phyloP scores from a whole-genome alignment of 2,797 vertebrate genomes.

The Myoxocephalus aenaeus region DNA sequence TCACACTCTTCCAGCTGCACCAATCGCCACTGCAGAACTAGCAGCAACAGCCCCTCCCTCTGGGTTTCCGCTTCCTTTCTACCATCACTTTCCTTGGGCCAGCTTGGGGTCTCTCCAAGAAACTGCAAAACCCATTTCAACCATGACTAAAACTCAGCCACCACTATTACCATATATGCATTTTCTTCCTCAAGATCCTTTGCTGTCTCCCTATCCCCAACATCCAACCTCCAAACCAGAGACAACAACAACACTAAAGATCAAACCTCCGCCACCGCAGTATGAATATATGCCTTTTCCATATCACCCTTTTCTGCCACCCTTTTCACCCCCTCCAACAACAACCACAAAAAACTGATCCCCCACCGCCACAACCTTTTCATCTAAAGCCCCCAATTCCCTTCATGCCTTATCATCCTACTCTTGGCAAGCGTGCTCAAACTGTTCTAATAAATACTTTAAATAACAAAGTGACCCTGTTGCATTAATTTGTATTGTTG shows the following conservation, averaged over 20 bases:
- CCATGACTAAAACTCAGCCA: background rate
- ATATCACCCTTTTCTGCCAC: background rate
- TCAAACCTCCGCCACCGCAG: background rate
- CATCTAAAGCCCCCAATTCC: background rate
- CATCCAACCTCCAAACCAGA: background rate
- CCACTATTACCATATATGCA: background rate
- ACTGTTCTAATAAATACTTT: slow-evolving; percentile 47
- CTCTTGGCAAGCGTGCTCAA: background rate
- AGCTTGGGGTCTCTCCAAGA: background rate
- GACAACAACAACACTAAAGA: accelerated
- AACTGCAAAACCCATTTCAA: background rate
- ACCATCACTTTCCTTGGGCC: background rate
- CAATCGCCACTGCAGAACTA: background rate
- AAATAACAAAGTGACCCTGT: background rate
- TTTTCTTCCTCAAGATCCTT: background rate
- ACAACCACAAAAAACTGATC: background rate
- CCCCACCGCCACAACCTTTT: background rate
- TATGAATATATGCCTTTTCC: background rate
- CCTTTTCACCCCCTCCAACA: no score
- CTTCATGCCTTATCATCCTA: background rate
- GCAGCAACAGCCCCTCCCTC: background rate
- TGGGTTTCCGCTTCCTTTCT: background rate
- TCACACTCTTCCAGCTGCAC: background rate
- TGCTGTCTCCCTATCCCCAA: background rate
- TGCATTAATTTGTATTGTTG: background rate